These are phyloP conservation scores for Pararge aegeria DNA, from an alignment of 1,140 invertebrate genomes.

Conservation along the genomic window DNA sequence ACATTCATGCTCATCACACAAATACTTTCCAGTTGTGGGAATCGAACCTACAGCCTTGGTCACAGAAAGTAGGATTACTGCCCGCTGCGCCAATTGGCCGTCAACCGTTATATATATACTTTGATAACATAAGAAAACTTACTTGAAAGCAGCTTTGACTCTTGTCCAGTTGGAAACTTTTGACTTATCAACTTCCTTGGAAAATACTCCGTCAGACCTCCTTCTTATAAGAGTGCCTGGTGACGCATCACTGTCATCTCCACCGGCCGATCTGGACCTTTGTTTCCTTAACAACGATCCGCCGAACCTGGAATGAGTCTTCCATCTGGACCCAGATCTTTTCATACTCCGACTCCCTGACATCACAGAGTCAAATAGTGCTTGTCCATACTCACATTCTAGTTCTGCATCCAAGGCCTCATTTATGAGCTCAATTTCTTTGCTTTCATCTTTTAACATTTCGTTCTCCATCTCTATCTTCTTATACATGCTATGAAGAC, in stretches of 20 bases:
- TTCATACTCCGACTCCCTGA: constrained; percentile 69
- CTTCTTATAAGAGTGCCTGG: constrained; percentile 60
- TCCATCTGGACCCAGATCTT: constrained; percentile 73
- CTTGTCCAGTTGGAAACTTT: constrained; percentile 90
- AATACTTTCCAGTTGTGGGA: too few relatives aligned
- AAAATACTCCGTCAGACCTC: constrained; percentile 61
- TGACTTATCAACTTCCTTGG: constrained; percentile 70
- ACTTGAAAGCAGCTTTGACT: constrained; percentile 90
- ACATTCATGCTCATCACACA: too few relatives aligned
- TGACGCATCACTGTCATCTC: constrained; percentile 68
- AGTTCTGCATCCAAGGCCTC: constrained; percentile 75
- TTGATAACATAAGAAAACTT: constrained; percentile 56
- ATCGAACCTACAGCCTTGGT: too few relatives aligned
- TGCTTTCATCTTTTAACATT: constrained; percentile 54
- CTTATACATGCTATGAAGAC: constrained; percentile 81
- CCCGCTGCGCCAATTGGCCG: too few relatives aligned
- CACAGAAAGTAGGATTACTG: too few relatives aligned
- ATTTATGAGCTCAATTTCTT: constrained; percentile 63
- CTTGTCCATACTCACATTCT: constrained; percentile 82
- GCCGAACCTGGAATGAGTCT: constrained; percentile 66
- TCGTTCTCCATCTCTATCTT: constrained; percentile 70
- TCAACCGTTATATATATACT: too few relatives aligned
- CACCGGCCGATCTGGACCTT: constrained; percentile 72
- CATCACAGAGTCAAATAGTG: constrained; percentile 80
- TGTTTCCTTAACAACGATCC: constrained; percentile 73